Conservation (phyloP, 2,888 invertebrate genomes). For the Drosophila antonietae region DNA sequence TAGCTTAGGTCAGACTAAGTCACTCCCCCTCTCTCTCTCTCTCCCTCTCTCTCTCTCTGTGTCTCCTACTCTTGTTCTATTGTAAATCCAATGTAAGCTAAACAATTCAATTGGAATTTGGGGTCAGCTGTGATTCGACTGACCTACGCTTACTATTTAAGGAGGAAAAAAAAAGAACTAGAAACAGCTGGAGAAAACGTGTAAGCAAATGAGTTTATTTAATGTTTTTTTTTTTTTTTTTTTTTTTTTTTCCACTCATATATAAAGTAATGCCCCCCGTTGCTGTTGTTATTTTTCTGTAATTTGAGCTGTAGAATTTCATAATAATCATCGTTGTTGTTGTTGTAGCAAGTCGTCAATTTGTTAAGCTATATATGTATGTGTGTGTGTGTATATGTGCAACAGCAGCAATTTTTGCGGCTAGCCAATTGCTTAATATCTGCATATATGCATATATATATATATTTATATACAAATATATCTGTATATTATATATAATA, state of each 20-base stretch:
- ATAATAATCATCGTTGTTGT: slow-evolving; percentile 33
- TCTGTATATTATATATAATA: slow-evolving; percentile 8
- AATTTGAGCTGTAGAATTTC: slow-evolving; percentile 52
- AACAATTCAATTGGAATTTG: slow-evolving; percentile 49
- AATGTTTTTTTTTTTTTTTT: no score
- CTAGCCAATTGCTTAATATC: slow-evolving; percentile 43
- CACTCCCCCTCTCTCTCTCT: not conserved
- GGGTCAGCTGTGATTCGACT: slow-evolving; percentile 41
- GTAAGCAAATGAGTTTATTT: slow-evolving; percentile 6
- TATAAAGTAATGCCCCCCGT: not conserved
- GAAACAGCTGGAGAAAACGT: slow-evolving; percentile 5
- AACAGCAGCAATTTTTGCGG: slow-evolving; percentile 50
- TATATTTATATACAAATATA: not conserved
- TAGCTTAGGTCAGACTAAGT: not conserved
- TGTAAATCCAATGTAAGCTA: slow-evolving; percentile 40
- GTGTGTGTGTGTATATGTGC: slow-evolving; percentile 18
- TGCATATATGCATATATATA: not conserved
- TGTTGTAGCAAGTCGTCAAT: slow-evolving; percentile 33
- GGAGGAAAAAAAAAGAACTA: slow-evolving; percentile 8
- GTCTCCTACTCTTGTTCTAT: not conserved
- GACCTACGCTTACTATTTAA: slow-evolving; percentile 34
- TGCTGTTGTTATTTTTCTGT: slow-evolving; percentile 15
- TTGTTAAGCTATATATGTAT: slow-evolving; percentile 31
- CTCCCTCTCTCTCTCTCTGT: not conserved
- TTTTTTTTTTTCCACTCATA: not conserved